Base-by-base conservation (phyloP, 2,888 invertebrate genomes). In the Leptogaster cylindrica region DNA sequence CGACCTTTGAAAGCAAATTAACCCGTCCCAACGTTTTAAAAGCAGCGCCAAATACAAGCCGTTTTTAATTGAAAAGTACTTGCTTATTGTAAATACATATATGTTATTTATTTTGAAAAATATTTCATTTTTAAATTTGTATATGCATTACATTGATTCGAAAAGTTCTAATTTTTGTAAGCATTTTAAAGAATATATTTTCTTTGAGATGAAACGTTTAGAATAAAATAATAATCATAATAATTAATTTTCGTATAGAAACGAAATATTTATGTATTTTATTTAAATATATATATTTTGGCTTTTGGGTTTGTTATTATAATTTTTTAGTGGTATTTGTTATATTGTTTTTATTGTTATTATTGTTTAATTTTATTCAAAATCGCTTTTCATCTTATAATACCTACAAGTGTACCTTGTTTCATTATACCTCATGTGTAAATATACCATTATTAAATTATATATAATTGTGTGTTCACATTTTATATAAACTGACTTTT, bases 11-110 rank as follows among this genome's bases (percentile, higher is more conserved):
- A 78, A 79, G 78, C 79, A 79, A 79, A 75, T 79, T 78, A 79
- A 79, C 79, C 79, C 79, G 78, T 79, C 79, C 79, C 79, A 79
- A 79, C 79, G 75, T 76, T 75, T 75, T 73, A 71, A 46, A 52
- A 52, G 61, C 71, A 70, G 66, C 68, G 68, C 70, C 71, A 20
- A 33, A 68, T 18, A 61, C 67, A 41, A 61, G 23, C 44, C 41
- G 27, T 20, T 36, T 44, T 10, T 14, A 33, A 27, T 27, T 27
- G 28, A 27, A 16, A 44, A 28, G 23, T 44, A 61, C 23, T 41
- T 44, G 28, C 61, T 16, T 55, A 31, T n/a, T 52, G 31, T 55
- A 55, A 16, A 52, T 52, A 52, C 4, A 52, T 5, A 5, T 55
- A n/a, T 48, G n/a, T 55, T 36, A 36, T 31, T 55, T 8, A 52